These are phyloP conservation scores for Agelas oroides DNA, from an alignment of 37 sponge, comb jelly and placozoan species.

Conservation along the genomic window DNA sequence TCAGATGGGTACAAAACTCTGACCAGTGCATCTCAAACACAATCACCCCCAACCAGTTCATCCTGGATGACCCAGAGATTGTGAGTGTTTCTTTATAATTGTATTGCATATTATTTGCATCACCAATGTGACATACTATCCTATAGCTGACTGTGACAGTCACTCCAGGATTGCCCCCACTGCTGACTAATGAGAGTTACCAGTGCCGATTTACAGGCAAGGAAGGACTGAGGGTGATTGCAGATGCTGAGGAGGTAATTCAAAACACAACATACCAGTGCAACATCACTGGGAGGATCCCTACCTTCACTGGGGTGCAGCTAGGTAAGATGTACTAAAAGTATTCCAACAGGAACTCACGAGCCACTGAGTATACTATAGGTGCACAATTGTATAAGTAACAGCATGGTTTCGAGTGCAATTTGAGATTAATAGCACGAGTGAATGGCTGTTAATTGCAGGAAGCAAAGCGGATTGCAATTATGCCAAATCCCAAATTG, in stretches of 20 bases:
- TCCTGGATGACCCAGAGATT: constrained; percentile 15
- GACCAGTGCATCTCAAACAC: constrained; percentile 18
- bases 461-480: too few relatives aligned
- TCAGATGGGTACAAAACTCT: constrained; percentile 44
- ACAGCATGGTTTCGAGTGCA: too few relatives aligned
- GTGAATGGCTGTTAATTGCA: too few relatives aligned
- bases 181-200: constrained; percentile 30
- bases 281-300: constrained; percentile 16
- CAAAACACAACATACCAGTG: constrained; percentile 18
- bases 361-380: too few relatives aligned
- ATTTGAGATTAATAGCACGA: too few relatives aligned
- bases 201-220: constrained; percentile 25
- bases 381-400: too few relatives aligned
- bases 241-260: constrained; percentile 9
- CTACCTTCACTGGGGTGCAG: constrained; percentile 7
- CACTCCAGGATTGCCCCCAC: constrained; percentile 43
- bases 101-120: too few relatives aligned
- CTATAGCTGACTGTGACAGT: constrained; percentile 16
- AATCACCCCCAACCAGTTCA: constrained; percentile 31
- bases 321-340: not conserved
- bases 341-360: too few relatives aligned
- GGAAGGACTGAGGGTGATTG: constrained; percentile 5
- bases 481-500: too few relatives aligned
- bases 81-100: not conserved
- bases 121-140: not conserved